Evolutionary conservation across 1,140 invertebrate genomes (phyloP).

Genomic region (Heliconius congener): DNA sequence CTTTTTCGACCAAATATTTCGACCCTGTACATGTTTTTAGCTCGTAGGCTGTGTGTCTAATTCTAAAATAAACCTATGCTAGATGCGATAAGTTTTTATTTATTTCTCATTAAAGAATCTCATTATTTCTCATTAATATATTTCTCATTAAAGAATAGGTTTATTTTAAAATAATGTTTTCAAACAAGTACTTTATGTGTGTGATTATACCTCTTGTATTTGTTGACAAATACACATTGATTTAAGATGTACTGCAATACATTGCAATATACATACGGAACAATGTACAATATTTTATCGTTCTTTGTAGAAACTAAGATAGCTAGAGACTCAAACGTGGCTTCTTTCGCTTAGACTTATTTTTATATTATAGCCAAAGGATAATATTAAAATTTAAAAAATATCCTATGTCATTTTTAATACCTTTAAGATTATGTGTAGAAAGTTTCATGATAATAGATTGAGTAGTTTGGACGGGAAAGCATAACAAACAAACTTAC

Average conservation of each 20-base stretch:
- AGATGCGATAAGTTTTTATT: background rate
- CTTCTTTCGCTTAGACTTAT: no score
- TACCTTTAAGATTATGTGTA: no score
- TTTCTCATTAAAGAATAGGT: background rate
- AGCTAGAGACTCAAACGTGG: no score
- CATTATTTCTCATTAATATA: background rate
- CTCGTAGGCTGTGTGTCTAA: background rate
- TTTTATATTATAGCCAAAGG: no score
- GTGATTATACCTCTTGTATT: background rate
- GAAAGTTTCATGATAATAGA: no score
- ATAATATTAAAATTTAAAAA: no score
- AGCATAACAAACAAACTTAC: no score
- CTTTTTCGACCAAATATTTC: constrained; percentile 34
- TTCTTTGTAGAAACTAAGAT: no score
- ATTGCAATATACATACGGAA: background rate
- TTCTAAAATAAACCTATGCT: constrained; percentile 16
- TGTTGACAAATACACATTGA: background rate
- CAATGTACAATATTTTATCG: background rate
- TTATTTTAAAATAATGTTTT: constrained; percentile 18
- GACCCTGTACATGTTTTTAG: constrained; percentile 13
- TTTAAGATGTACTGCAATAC: background rate
- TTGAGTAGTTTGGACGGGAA: no score
- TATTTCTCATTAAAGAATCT: background rate
- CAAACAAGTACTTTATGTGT: constrained; percentile 4
- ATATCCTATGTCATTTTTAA: no score